phyloP scores from a whole-genome alignment of 2,797 vertebrate genomes.

The Spinibarbus caldwelli region DNA sequence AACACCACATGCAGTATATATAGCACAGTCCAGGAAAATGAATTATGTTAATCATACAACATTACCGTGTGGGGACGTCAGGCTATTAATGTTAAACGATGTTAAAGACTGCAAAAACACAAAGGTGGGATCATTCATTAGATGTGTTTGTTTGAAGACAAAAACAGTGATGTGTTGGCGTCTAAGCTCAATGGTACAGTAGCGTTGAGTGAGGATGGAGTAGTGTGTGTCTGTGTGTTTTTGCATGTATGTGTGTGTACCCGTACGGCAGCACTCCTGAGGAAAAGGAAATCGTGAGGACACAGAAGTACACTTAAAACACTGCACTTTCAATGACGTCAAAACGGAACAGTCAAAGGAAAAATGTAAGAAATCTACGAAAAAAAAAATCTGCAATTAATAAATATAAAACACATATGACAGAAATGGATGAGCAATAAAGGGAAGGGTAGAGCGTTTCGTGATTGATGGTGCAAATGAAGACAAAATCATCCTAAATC shows the following conservation, averaged over 20 bases:
- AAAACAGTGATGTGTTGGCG: slow-evolving; percentile 22
- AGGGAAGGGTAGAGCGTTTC: slow-evolving; percentile 45
- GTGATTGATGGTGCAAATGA: slow-evolving; percentile 23
- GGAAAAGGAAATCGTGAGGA: slow-evolving; percentile 78
- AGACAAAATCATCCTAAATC: slow-evolving; percentile 5
- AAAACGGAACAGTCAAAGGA: slow-evolving; percentile 46
- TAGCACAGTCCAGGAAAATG: slow-evolving; percentile 57
- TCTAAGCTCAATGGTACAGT: slow-evolving; percentile 16
- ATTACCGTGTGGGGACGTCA: slow-evolving; percentile 61
- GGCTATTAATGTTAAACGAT: slow-evolving; percentile 60
- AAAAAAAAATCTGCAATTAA: slow-evolving; percentile 39
- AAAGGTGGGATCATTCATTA: slow-evolving; percentile 57
- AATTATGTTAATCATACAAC: slow-evolving; percentile 59
- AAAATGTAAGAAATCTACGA: slow-evolving; percentile 57
- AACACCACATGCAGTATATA: slow-evolving; percentile 63
- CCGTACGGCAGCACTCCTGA: slow-evolving; percentile 61
- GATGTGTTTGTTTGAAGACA: slow-evolving; percentile 48
- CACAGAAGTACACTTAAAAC: slow-evolving; percentile 70
- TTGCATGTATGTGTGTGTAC: slow-evolving; percentile 31
- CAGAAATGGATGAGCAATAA: slow-evolving; percentile 56
- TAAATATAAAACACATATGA: slow-evolving; percentile 40
- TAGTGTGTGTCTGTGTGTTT: slow-evolving; percentile 5
- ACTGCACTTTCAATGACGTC: slow-evolving; percentile 53
- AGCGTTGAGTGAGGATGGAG: slow-evolving; percentile 5
- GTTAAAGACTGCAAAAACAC: slow-evolving; percentile 62